These are phyloP conservation scores for Ptilonorhynchus violaceus DNA, from an alignment of 2,113 vertebrate species.

Conservation along the genomic window DNA sequence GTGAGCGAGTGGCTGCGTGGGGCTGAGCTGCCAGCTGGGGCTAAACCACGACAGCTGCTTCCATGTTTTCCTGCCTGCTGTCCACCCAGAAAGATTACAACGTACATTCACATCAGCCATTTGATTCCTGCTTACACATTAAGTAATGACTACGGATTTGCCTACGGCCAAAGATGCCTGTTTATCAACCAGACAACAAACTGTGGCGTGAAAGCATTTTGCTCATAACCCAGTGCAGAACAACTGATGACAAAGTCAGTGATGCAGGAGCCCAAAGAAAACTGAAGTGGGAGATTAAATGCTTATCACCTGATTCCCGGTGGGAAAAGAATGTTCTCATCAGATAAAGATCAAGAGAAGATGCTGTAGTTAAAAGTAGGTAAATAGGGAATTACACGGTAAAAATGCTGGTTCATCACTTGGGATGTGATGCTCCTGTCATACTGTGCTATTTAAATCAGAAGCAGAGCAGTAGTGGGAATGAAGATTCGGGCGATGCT, in stretches of 20 bases:
- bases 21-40: neutral
- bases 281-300: neutral
- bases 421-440: neutral
- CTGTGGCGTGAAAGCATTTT: neutral
- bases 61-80: neutral
- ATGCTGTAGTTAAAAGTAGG: constrained; percentile 34
- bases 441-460: neutral
- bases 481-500: neutral
- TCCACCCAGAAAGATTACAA: neutral
- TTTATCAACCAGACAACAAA: neutral
- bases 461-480: neutral
- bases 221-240: neutral
- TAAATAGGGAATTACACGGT: neutral
- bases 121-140: neutral
- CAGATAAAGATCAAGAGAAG: constrained; percentile 32
- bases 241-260: neutral
- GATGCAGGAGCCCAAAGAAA: neutral
- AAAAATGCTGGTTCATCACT: constrained; percentile 16
- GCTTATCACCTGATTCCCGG: neutral
- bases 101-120: neutral
- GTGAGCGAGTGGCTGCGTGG: neutral
- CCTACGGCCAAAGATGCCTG: neutral
- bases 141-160: neutral
- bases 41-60: neutral
- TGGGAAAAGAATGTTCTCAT: neutral